These are phyloP conservation scores for Characodon lateralis DNA, from an alignment of 2,797 vertebrate species.

Conservation along the genomic window DNA sequence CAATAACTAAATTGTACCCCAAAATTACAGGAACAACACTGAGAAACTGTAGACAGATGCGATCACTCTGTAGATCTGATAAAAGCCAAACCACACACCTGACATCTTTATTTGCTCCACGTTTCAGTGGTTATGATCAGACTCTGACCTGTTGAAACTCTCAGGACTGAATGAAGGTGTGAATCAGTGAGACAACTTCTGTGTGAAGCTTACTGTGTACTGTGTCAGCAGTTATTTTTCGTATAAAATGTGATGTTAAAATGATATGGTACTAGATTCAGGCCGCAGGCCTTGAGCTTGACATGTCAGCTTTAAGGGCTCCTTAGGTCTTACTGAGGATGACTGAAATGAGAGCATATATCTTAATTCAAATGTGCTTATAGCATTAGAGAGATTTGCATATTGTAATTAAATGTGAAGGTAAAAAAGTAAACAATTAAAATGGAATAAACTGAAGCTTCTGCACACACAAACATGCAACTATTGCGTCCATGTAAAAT, in stretches of 20 bases:
- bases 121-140: neutral
- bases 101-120: neutral
- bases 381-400: neutral
- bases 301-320: neutral
- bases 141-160: neutral
- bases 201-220: neutral
- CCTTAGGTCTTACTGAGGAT: neutral
- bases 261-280: neutral
- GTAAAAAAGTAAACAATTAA: neutral
- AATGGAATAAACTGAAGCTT: neutral
- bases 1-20: neutral
- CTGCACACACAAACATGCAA: neutral
- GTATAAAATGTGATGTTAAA: neutral
- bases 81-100: neutral
- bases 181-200: neutral
- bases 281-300: neutral
- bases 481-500: neutral
- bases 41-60: neutral
- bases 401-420: neutral
- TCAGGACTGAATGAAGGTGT: constrained; percentile 1
- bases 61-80: neutral
- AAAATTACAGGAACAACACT: neutral
- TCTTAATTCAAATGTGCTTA: neutral
- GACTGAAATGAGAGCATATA: neutral
- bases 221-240: neutral